Conservation (phyloP, 1,140 invertebrate species). For the Manduca sexta region DNA sequence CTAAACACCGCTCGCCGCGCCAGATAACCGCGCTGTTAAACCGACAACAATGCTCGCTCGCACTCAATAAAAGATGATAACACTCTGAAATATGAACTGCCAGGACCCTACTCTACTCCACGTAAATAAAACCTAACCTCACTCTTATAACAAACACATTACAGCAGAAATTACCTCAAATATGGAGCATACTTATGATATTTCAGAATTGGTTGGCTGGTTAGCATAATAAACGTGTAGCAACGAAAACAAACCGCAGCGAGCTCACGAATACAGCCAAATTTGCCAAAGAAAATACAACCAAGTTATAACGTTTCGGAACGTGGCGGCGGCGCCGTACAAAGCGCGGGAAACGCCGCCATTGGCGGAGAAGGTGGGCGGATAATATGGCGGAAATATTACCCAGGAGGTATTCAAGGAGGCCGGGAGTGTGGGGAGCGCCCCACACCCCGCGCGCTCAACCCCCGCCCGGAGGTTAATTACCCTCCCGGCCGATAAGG, state of each 20-base stretch:
- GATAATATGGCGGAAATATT: slow-evolving; percentile 72
- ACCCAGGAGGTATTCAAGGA: slow-evolving; percentile 65
- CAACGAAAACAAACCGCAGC: slow-evolving; percentile 64
- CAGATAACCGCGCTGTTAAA: slow-evolving; percentile 67
- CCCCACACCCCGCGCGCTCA: slow-evolving; percentile 11
- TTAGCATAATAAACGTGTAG: slow-evolving; percentile 57
- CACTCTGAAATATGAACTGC: slow-evolving; percentile 71
- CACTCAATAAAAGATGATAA: slow-evolving; percentile 74
- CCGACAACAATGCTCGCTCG: slow-evolving; percentile 69
- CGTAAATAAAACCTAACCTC: slow-evolving; percentile 12
- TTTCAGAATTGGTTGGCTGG: slow-evolving; percentile 25
- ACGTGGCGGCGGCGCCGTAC: slow-evolving; percentile 49
- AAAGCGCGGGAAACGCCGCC: slow-evolving; percentile 66
- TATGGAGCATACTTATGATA: slow-evolving; percentile 32
- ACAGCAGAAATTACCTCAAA: too few species aligned
- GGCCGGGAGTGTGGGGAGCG: slow-evolving; percentile 21
- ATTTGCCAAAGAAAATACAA: slow-evolving; percentile 59
- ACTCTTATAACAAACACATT: slow-evolving; percentile 1
- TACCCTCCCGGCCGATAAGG: slow-evolving; percentile 70
- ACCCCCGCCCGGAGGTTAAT: slow-evolving; percentile 63
- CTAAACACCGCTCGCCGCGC: slow-evolving; percentile 60
- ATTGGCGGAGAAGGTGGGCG: slow-evolving; percentile 70
- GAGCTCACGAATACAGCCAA: slow-evolving; percentile 57
- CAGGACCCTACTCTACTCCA: slow-evolving; percentile 41
- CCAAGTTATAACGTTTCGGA: slow-evolving; percentile 66